Conservation (phyloP, 2,888 invertebrate genomes). For the Caenorhabditis uteleia region DNA sequence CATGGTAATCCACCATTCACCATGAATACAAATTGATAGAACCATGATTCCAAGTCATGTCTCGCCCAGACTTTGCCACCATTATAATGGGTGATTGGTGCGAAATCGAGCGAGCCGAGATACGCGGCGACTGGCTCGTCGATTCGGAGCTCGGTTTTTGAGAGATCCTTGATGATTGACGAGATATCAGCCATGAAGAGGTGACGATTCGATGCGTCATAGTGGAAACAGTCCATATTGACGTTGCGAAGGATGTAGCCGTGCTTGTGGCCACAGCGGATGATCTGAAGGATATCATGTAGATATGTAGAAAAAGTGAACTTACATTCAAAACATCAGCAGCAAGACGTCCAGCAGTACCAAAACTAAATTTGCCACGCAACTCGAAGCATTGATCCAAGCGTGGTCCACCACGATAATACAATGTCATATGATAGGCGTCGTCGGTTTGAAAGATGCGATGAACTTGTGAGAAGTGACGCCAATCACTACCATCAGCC, state of each 20-base stretch:
- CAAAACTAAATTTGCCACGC: slow-evolving; percentile 39
- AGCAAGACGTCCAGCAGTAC: slow-evolving; percentile 53
- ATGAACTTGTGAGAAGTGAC: slow-evolving; percentile 51
- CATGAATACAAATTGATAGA: slow-evolving; percentile 52
- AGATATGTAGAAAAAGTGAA: background rate
- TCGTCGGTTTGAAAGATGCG: slow-evolving; percentile 42
- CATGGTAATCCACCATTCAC: slow-evolving; percentile 52
- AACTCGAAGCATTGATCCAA: slow-evolving; percentile 50
- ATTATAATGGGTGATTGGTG: slow-evolving; percentile 42
- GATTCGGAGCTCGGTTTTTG: background rate
- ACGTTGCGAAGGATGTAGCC: slow-evolving; percentile 43
- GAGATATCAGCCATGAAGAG: slow-evolving; percentile 62
- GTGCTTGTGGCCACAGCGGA: slow-evolving; percentile 31
- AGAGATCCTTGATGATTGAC: slow-evolving; percentile 28
- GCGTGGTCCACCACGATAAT: slow-evolving; percentile 54
- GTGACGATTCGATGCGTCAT: slow-evolving; percentile 54
- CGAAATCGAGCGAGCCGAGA: slow-evolving; percentile 46
- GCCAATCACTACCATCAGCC: slow-evolving; percentile 46
- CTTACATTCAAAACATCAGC: slow-evolving; percentile 48
- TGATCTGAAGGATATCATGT: slow-evolving; percentile 18
- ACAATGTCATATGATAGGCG: slow-evolving; percentile 30
- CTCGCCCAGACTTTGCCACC: slow-evolving; percentile 11
- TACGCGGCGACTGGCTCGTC: slow-evolving; percentile 18
- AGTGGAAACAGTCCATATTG: slow-evolving; percentile 50
- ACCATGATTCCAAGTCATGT: slow-evolving; percentile 56